These are phyloP conservation scores for Lysiphlebus fabarum DNA, from an alignment of 1,140 invertebrate species.

Conservation along the genomic window DNA sequence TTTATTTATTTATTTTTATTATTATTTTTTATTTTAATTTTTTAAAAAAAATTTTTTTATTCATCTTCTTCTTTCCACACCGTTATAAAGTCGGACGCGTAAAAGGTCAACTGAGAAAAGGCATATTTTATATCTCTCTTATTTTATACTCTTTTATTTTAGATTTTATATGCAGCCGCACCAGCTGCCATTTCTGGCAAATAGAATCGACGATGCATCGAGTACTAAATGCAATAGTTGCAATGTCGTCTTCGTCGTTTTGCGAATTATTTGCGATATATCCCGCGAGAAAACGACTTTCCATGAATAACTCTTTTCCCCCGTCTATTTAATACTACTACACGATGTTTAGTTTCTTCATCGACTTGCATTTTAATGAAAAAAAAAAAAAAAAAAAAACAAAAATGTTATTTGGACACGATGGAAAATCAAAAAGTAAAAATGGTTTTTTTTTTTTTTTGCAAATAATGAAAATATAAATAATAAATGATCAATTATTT, in stretches of 20 bases:
- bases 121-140: constrained; percentile 15
- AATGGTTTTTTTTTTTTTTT: too few relatives aligned
- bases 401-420: too few relatives aligned
- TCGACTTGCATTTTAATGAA: not conserved
- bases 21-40: not conserved
- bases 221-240: constrained; percentile 16
- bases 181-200: constrained; percentile 27
- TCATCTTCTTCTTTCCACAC: constrained; percentile 13
- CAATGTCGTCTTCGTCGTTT: constrained; percentile 16
- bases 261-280: constrained; percentile 7
- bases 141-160: constrained; percentile 13
- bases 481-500: too few relatives aligned
- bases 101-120: constrained; percentile 29
- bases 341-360: not conserved
- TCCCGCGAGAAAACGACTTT: constrained; percentile 24
- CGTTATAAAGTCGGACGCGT: constrained; percentile 28
- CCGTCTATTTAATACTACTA: too few relatives aligned
- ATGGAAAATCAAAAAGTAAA: too few relatives aligned
- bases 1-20: too few relatives aligned
- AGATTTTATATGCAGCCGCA: constrained; percentile 14
- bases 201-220: constrained; percentile 21
- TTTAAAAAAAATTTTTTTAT: constrained; percentile 14
- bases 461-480: too few relatives aligned
- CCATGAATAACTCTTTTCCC: constrained; percentile 6
- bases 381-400: not conserved